Evolutionary conservation across 2,113 vertebrate species (phyloP).

Genomic region (Gorsachius goisagi): DNA sequence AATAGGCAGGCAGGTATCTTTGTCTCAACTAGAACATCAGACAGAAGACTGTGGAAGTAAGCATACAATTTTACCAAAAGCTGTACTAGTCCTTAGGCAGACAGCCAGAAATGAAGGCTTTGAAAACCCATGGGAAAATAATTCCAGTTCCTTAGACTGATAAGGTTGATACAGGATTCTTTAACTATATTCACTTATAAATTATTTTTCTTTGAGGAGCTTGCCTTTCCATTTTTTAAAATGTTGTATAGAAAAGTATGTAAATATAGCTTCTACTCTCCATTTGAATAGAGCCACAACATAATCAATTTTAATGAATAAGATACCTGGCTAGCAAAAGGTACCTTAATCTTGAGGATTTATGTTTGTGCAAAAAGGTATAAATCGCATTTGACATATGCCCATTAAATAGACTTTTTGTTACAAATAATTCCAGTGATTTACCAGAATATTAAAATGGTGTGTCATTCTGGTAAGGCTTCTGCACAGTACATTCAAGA

Average conservation of each 20-base stretch:
- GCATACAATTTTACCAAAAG: background rate
- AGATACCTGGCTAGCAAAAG: background rate
- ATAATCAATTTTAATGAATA: background rate
- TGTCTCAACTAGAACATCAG: background rate
- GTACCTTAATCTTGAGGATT: background rate
- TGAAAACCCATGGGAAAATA: background rate
- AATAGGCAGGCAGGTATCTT: background rate
- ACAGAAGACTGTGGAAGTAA: background rate
- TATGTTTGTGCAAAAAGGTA: background rate
- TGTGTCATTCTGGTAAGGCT: background rate
- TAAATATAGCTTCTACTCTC: background rate
- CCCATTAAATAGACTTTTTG: background rate
- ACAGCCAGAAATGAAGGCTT: background rate
- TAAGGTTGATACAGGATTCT: background rate
- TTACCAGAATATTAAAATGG: background rate
- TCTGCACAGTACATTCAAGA: background rate
- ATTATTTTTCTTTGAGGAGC: background rate
- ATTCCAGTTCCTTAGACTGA: background rate
- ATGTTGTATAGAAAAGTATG: background rate
- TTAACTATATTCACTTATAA: background rate
- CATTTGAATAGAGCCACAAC: background rate
- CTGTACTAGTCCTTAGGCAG: background rate
- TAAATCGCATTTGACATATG: background rate
- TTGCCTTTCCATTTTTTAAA: background rate
- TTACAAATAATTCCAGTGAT: background rate